Base-by-base conservation (phyloP, 1,140 invertebrate genomes). In the Lepidostoma basale region DNA sequence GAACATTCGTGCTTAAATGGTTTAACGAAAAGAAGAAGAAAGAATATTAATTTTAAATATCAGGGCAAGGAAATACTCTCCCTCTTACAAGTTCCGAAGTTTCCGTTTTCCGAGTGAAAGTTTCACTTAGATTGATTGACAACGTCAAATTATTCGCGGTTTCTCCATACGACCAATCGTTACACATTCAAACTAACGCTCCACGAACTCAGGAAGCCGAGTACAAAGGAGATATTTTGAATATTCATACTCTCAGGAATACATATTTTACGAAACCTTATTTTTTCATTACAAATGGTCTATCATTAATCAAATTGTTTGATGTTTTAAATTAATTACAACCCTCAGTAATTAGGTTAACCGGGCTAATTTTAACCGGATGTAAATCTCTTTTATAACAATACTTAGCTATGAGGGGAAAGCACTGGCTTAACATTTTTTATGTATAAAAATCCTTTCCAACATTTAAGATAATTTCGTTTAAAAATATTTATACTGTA, bases 91-190 rank as follows among this genome's bases (percentile, higher is more conserved):
- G n/a, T n/a, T n/a, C n/a, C n/a, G n/a, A n/a, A n/a, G n/a, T n/a
- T n/a, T n/a, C n/a, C n/a, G n/a, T n/a, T n/a, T n/a, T n/a, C n/a
- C n/a, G n/a, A n/a, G n/a, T n/a, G n/a, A n/a, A n/a, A n/a, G n/a
- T n/a, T n/a, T n/a, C n/a, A n/a, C n/a, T n/a, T n/a, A n/a, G 52
- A 56, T 56, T 56, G 52, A 56, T 56, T 30, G 52, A 56, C 52
- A n/a, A 18, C 14, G 30, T 56, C 16, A 56, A 56, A 56, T 39
- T 9, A 56, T 56, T 39, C 23, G 52, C 52, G 30, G 33, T 56
- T 22, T 39, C 28, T 36, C 16, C 30, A 56, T 28, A 30, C 49
- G 33, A n/a, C n/a, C 33, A 54, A 54, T 54, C 25, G 28, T 56
- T 25, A 30, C n/a, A 33, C 36, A 56, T 22, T 18, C 8, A n/a